Conservation (phyloP, 2,888 invertebrate species). For the Euproctis similis region DNA sequence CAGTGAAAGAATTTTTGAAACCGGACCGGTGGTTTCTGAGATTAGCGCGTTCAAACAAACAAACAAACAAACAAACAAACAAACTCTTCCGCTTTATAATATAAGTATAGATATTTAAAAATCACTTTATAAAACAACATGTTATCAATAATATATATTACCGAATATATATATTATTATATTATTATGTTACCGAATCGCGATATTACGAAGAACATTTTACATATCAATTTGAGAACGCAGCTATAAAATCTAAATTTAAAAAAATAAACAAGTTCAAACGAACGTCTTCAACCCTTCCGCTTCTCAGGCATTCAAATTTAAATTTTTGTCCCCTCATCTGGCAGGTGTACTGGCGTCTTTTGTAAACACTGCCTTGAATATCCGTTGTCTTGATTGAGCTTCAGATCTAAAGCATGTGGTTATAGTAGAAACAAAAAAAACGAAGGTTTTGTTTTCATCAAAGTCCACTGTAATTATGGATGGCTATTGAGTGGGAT, state of each 20-base stretch:
- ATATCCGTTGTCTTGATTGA: conserved; percentile 30
- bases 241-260: conserved; percentile 14
- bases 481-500: conserved; percentile 2
- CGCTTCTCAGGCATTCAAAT: conserved; percentile 50
- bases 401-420: conserved; percentile 24
- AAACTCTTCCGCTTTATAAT: too few relatives aligned
- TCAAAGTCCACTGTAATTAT: conserved; percentile 4
- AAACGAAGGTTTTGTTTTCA: conserved; percentile 19
- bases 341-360: conserved; percentile 55
- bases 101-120: too few relatives aligned
- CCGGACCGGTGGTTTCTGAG: too few relatives aligned
- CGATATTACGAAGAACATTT: too few relatives aligned
- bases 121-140: too few relatives aligned
- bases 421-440: conserved; percentile 9
- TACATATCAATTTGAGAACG: conserved; percentile 12
- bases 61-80: too few relatives aligned
- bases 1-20: too few relatives aligned
- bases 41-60: too few relatives aligned
- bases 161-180: too few relatives aligned
- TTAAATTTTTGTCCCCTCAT: conserved; percentile 54
- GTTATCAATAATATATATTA: too few relatives aligned
- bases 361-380: conserved; percentile 60
- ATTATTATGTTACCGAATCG: too few relatives aligned
- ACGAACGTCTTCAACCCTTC: conserved; percentile 56
- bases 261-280: conserved; percentile 32